phyloP scores from a whole-genome alignment of 2,888 invertebrate species.

The Malthinus flaveolus region DNA sequence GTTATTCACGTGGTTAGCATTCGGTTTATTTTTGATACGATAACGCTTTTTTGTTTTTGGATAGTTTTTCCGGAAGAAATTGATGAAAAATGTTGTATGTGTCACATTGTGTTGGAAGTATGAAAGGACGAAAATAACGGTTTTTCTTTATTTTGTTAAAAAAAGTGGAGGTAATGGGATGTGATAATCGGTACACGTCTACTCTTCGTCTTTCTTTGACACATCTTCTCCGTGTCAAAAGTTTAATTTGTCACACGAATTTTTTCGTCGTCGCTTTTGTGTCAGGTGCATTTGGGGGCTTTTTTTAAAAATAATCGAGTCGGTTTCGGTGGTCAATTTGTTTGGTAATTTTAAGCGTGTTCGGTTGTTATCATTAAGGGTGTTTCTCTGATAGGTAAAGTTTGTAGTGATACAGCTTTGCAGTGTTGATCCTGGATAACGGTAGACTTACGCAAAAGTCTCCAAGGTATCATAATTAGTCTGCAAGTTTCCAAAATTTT shows the following conservation, averaged over 20 bases:
- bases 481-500: slow-evolving; percentile 37
- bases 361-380: slow-evolving; percentile 6
- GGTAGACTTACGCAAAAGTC: slow-evolving; percentile 39
- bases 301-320: not conserved
- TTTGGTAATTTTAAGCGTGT: not conserved
- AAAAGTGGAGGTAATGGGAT: slow-evolving; percentile 43
- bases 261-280: slow-evolving; percentile 23
- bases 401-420: slow-evolving; percentile 31
- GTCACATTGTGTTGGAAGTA: slow-evolving; percentile 20
- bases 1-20: too few species aligned
- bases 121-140: slow-evolving; percentile 24
- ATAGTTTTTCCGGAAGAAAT: not conserved
- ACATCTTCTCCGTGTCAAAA: slow-evolving; percentile 36
- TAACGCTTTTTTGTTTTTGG: not conserved
- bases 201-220: slow-evolving; percentile 29
- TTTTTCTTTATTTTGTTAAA: slow-evolving; percentile 32
- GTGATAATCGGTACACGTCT: slow-evolving; percentile 40
- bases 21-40: not conserved
- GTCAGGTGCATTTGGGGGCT: slow-evolving; percentile 23
- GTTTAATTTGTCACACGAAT: slow-evolving; percentile 40
- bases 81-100: slow-evolving; percentile 15
- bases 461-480: slow-evolving; percentile 45
- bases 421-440: slow-evolving; percentile 34
- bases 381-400: slow-evolving; percentile 25
- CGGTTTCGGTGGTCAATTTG: not conserved